These are phyloP conservation scores for Microchrysa polita DNA, from an alignment of 2,888 invertebrate genomes.

Conservation along the genomic window DNA sequence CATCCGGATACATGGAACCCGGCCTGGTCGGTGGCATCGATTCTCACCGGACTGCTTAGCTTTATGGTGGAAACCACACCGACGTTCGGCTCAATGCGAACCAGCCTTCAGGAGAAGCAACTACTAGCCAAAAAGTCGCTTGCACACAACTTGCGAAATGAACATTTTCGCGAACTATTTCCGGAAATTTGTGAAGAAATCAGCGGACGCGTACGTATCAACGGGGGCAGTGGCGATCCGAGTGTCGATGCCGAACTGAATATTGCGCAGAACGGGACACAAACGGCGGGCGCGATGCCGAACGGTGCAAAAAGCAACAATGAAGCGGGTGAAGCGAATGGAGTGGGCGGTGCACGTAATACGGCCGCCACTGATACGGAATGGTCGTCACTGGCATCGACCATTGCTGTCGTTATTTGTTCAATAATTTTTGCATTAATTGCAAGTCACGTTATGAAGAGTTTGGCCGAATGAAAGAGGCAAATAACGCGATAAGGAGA, in stretches of 20 bases:
- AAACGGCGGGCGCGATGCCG: constrained; percentile 52
- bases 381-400: constrained; percentile 82
- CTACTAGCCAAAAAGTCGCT: constrained; percentile 85
- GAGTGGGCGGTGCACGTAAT: too few species aligned
- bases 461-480: too few species aligned
- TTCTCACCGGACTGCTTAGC: constrained; percentile 93
- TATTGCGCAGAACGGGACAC: constrained; percentile 47
- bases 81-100: constrained; percentile 94
- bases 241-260: constrained; percentile 57
- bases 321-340: too few species aligned
- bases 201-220: too few species aligned
- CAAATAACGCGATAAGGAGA: constrained; percentile 67
- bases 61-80: constrained; percentile 98
- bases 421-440: constrained; percentile 92
- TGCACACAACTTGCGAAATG: constrained; percentile 90
- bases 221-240: too few species aligned
- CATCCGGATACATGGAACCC: constrained; percentile 96
- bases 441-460: constrained; percentile 90
- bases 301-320: constrained; percentile 18
- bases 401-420: constrained; percentile 86
- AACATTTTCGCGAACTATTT: constrained; percentile 93
- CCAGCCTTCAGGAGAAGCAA: constrained; percentile 86
- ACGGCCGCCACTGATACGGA: constrained; percentile 68
- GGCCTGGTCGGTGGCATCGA: constrained; percentile 97
- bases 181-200: constrained; percentile 89